Conservation (phyloP, 1,140 invertebrate species). For the Bombus picipes region DNA sequence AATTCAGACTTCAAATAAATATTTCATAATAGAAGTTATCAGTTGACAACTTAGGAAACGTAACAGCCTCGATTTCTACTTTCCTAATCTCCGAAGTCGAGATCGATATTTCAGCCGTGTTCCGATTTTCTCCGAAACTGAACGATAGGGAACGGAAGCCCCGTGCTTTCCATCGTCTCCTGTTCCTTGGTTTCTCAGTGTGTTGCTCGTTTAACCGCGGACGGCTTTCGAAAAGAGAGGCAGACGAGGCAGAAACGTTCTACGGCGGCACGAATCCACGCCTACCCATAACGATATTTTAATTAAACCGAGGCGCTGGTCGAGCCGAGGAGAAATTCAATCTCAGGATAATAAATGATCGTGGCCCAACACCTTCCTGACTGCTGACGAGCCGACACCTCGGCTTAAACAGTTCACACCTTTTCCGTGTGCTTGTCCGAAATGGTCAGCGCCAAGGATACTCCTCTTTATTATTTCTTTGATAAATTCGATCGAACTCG, state of each 20-base stretch:
- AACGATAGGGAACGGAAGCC: slow-evolving; percentile 55
- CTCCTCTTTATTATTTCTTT: slow-evolving; percentile 69
- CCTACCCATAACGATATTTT: slow-evolving; percentile 84
- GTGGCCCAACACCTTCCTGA: slow-evolving; percentile 81
- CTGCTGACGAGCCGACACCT: slow-evolving; percentile 80
- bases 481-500: slow-evolving; percentile 67
- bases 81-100: background rate
- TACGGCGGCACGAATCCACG: slow-evolving; percentile 80
- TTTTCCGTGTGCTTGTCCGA: slow-evolving; percentile 69
- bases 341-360: slow-evolving; percentile 84
- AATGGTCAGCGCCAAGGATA: slow-evolving; percentile 61
- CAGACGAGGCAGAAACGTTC: slow-evolving; percentile 66
- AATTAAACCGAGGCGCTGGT: slow-evolving; percentile 81
- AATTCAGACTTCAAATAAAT: background rate
- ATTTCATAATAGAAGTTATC: too few species aligned
- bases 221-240: slow-evolving; percentile 62
- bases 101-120: background rate
- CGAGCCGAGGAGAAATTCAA: slow-evolving; percentile 82
- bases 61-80: background rate
- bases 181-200: slow-evolving; percentile 5
- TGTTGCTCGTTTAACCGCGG: slow-evolving; percentile 34
- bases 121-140: too few species aligned
- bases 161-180: slow-evolving; percentile 40
- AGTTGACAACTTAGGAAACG: background rate
- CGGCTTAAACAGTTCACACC: slow-evolving; percentile 82